A percentile compares a stretch with the other conserved stretches of the same genome.
Conservation (phyloP, 2,113 vertebrate genomes). For the Morone saxatilis region DNA sequence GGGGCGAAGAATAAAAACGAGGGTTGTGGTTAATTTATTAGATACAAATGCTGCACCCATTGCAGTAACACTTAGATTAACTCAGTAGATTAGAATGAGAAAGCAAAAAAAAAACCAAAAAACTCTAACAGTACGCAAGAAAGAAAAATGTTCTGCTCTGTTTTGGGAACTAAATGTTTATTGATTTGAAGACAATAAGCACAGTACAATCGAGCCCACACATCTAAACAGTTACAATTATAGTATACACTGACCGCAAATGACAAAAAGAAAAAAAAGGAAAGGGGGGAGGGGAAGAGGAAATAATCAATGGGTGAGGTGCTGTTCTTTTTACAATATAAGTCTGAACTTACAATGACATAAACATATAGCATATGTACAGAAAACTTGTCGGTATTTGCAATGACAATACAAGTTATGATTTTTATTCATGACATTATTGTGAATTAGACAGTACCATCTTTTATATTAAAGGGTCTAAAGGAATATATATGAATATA, state of each 20-base stretch:
- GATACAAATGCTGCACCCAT: not conserved
- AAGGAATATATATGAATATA: not conserved
- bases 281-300: too few species aligned
- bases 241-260: too few species aligned
- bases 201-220: too few species aligned
- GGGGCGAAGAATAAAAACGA: not conserved
- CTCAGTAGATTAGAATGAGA: not conserved
- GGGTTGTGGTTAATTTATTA: slow-evolving; percentile 35
- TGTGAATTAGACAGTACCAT: not conserved
- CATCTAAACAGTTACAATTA: too few species aligned
- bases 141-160: not conserved
- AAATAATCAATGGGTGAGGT: too few species aligned
- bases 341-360: not conserved
- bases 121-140: not conserved
- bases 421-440: not conserved
- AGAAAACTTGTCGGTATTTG: not conserved
- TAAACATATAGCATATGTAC: not conserved
- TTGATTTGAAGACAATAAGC: too few species aligned
- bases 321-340: not conserved
- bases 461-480: not conserved
- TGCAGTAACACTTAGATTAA: not conserved
- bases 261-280: too few species aligned
- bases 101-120: not conserved
- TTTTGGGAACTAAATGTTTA: too few species aligned
- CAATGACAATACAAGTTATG: not conserved